Percentiles rank a stretch among this genome's conserved stretches.
These are phyloP conservation scores for Tretioscincus oriximinensis DNA, from an alignment of 2,113 vertebrate genomes.

Conservation along the genomic window DNA sequence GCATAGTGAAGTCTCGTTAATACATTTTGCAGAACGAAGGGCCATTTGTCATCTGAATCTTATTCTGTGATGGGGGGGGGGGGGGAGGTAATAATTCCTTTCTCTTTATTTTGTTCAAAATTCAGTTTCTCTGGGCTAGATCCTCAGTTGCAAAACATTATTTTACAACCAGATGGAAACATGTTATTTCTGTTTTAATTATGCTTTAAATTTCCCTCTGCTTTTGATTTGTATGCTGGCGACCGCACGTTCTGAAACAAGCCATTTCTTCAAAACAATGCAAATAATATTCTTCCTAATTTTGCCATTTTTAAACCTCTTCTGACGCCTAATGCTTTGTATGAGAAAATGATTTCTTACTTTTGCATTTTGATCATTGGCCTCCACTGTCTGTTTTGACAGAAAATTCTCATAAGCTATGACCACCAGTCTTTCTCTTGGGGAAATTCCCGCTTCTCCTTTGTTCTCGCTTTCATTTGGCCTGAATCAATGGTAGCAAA, in stretches of 20 bases:
- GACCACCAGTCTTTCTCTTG: conserved; percentile 64
- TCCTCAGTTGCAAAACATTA: conserved; percentile 18
- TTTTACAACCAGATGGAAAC: conserved; percentile 31
- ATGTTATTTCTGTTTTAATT: conserved; percentile 2
- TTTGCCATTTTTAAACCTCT: conserved; percentile 29
- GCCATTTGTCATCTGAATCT: conserved; percentile 65
- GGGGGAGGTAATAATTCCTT: conserved; percentile 41
- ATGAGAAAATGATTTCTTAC: conserved; percentile 43
- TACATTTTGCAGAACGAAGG: conserved; percentile 63
- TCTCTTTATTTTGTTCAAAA: conserved; percentile 61
- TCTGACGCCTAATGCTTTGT: conserved; percentile 39
- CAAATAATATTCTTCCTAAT: neutral
- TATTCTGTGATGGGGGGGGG: conserved; percentile 42
- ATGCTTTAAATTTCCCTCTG: neutral
- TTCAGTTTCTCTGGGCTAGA: conserved; percentile 51
- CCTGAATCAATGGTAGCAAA: conserved; percentile 85
- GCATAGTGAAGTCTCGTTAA: conserved; percentile 69
- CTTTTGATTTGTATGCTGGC: neutral
- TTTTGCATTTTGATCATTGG: conserved; percentile 64
- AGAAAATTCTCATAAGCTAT: conserved; percentile 68
- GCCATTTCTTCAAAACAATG: conserved; percentile 14
- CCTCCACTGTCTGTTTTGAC: conserved; percentile 53
- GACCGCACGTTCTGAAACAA: neutral
- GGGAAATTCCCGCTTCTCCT: conserved; percentile 50
- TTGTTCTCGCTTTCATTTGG: conserved; percentile 66